A percentile compares a stretch with the other conserved stretches of the same genome.
phyloP scores from a whole-genome alignment of 2,797 vertebrate species.

The Lithobates pipiens region DNA sequence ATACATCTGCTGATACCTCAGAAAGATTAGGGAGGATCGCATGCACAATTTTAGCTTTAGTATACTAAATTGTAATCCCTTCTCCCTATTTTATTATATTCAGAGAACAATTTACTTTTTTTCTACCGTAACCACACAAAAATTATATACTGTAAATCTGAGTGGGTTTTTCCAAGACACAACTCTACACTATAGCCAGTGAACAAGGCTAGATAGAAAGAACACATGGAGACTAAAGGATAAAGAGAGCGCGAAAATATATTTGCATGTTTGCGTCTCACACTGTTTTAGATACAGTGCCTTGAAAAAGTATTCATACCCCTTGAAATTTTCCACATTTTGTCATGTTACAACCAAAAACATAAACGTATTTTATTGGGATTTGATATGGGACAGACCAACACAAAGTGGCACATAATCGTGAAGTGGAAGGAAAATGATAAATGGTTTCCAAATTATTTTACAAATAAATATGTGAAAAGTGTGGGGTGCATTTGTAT shows the following conservation, averaged over 20 bases:
- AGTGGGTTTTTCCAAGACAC: constrained; percentile 66
- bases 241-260: background rate
- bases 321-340: no score
- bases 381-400: no score
- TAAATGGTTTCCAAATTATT: no score
- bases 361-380: no score
- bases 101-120: constrained; percentile 71
- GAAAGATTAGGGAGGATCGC: constrained; percentile 76
- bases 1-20: no score
- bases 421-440: no score
- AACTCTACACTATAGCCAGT: constrained; percentile 56
- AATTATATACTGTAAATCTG: constrained; percentile 74
- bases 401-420: no score
- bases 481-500: no score
- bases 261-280: constrained; percentile 57
- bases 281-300: constrained; percentile 68
- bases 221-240: background rate
- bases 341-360: no score
- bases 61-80: constrained; percentile 76
- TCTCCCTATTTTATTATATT: constrained; percentile 73
- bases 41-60: constrained; percentile 74
- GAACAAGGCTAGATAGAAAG: constrained; percentile 49
- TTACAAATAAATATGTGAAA: no score
- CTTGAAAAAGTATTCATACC: no score
- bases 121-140: constrained; percentile 66